Base-by-base conservation (phyloP, 2,113 vertebrate genomes). In the Myotis lucifugus region DNA sequence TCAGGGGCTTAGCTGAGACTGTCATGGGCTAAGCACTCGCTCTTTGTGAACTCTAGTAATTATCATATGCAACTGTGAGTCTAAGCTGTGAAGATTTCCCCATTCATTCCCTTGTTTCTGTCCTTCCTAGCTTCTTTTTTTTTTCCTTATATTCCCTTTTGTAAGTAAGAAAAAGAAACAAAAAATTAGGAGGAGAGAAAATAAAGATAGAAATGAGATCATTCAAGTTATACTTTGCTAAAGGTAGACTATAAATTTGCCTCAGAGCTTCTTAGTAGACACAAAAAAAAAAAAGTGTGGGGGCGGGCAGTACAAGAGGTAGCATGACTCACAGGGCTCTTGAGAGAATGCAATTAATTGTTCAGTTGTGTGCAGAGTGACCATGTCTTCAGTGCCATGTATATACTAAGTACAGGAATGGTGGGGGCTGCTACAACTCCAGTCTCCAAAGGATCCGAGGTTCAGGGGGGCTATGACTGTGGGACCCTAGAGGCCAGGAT, bases 141-240 rank as follows among this genome's bases (percentile, higher is more conserved):
- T 52, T 77, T 77, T 10, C 2, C 56, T n/a, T 67, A 48, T 73
- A 56, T 88, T 64, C n/a, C 29, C 64, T 88, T 59, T 11, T 15
- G 6, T 82, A 90, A 52, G 34, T 73, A 73, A 92, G 59, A 88
- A 82, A 87, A 85, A 46, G 9, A 85, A 88, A 48, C 66, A 72
- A 77, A 61, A 78, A 27, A 77, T 66, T 29, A 74, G 54, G 15
- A 69, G 82, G 89, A 81, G 19, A 79, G 18, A 69, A 72, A 90
- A 87, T 64, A 89, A n/a, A 85, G 73, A 69, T 29, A 94, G 50
- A 88, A 70, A 74, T 82, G 40, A 89, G 64, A 83, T 72, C 23
- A 48, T 88, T 82, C 48, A 92, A 70, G n/a, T 81, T 90, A 42
- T 42, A 67, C 12, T 67, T 86, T 77, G n/a, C 61, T 86, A 77